phyloP scores from a whole-genome alignment of 2,113 vertebrate species.

The Mola mola region DNA sequence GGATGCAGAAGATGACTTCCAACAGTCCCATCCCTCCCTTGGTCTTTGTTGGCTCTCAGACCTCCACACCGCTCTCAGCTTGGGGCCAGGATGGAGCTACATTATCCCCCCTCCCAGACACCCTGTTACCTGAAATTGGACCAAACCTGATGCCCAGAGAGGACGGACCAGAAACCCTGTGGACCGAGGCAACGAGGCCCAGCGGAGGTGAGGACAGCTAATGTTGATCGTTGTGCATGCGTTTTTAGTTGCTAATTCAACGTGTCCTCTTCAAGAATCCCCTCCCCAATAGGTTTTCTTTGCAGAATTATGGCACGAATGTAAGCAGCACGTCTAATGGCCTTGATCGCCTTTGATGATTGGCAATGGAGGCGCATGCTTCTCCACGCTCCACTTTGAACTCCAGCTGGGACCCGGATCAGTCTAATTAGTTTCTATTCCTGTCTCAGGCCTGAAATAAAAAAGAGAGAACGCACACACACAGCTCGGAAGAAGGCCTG shows the following conservation, averaged over 20 bases:
- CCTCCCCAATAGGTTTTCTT: too few relatives aligned
- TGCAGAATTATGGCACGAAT: too few relatives aligned
- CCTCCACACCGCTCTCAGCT: slow-evolving; percentile 31
- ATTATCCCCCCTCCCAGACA: slow-evolving; percentile 49
- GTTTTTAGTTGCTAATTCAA: neutral
- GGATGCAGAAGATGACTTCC: slow-evolving; percentile 26
- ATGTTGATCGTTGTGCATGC: neutral
- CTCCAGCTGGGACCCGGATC: slow-evolving; percentile 68
- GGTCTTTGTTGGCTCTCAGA: slow-evolving; percentile 21
- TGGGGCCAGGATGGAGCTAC: slow-evolving; percentile 56
- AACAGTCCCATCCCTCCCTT: slow-evolving; percentile 16
- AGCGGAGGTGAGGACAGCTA: slow-evolving; percentile 55
- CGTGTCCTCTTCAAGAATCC: neutral
- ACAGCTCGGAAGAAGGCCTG: slow-evolving; percentile 33
- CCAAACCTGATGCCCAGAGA: slow-evolving; percentile 65
- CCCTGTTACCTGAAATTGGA: slow-evolving; percentile 64
- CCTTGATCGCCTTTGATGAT: slow-evolving; percentile 68
- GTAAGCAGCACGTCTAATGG: slow-evolving; percentile 33
- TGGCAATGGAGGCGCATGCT: slow-evolving; percentile 37
- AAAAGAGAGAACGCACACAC: slow-evolving; percentile 29
- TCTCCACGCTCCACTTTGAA: slow-evolving; percentile 74
- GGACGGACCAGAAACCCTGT: slow-evolving; percentile 66
- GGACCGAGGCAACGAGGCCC: slow-evolving; percentile 72
- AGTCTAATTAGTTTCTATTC: slow-evolving; percentile 84
- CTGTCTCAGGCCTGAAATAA: slow-evolving; percentile 48